A percentile compares a stretch with the other conserved stretches of the same genome.
Conservation (phyloP, 2,113 vertebrate genomes). For the Calidris pygmaea region DNA sequence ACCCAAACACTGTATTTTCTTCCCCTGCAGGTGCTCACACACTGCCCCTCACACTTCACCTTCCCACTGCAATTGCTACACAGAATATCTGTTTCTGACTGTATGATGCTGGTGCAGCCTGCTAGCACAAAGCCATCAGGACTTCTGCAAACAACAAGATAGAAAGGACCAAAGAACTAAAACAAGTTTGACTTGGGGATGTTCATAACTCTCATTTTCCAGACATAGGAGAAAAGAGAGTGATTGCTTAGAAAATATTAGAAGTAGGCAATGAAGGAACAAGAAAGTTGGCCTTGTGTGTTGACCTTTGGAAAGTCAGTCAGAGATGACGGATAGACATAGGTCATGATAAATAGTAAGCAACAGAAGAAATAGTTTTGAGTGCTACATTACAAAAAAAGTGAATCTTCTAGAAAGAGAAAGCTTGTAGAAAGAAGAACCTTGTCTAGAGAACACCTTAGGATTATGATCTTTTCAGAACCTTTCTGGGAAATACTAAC, state of each 20-base stretch:
- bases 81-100: not conserved
- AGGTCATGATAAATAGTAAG: not conserved
- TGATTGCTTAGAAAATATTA: not conserved
- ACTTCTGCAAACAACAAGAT: not conserved
- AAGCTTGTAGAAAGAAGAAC: not conserved
- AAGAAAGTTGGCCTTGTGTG: not conserved
- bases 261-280: not conserved
- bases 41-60: not conserved
- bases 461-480: not conserved
- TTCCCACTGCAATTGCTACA: not conserved
- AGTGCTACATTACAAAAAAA: not conserved
- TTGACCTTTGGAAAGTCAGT: not conserved
- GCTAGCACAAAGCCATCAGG: not conserved
- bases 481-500: not conserved
- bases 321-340: not conserved
- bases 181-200: not conserved
- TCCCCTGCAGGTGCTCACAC: not conserved
- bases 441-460: not conserved
- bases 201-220: not conserved
- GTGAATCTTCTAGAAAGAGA: not conserved
- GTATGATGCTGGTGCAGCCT: not conserved
- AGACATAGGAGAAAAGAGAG: not conserved
- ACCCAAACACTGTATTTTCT: not conserved
- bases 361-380: not conserved
- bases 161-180: not conserved